Evolutionary conservation across 2,888 invertebrate genomes (phyloP).

Genomic region (Amiota communis): DNA sequence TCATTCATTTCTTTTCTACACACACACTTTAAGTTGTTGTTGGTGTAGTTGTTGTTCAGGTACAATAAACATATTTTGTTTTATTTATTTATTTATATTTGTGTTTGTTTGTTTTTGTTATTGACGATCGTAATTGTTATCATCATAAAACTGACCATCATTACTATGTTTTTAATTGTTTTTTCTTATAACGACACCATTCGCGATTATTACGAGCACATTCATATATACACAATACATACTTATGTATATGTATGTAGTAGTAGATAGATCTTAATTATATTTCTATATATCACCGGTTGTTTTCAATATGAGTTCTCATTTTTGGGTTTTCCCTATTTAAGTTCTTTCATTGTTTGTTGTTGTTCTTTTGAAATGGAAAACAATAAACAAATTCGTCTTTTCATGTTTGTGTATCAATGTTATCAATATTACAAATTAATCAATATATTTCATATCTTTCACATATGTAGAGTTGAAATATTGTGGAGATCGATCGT

Average conservation of each 20-base stretch:
- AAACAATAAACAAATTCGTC: too few relatives aligned
- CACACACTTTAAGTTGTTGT: conserved; percentile 38
- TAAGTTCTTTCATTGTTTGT: too few relatives aligned
- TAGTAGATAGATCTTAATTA: conserved; percentile 16
- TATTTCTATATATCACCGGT: conserved; percentile 34
- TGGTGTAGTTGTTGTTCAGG: conserved; percentile 38
- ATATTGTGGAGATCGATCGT: too few relatives aligned
- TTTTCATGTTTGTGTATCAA: too few relatives aligned
- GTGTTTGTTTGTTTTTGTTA: conserved; percentile 32
- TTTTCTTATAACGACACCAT: too few relatives aligned
- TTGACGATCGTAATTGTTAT: conserved; percentile 35
- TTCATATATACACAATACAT: conserved; percentile 42
- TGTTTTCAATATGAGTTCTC: conserved; percentile 42
- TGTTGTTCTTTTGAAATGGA: too few relatives aligned
- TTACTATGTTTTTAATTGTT: too few relatives aligned
- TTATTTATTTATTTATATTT: conserved; percentile 27
- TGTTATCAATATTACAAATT: too few relatives aligned
- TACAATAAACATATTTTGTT: conserved; percentile 26
- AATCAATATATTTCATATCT: too few relatives aligned
- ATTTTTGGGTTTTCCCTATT: background rate
- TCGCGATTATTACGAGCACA: conserved; percentile 12
- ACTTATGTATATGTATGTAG: conserved; percentile 27
- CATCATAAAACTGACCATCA: background rate
- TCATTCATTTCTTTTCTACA: conserved; percentile 4
- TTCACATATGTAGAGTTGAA: too few relatives aligned